These are phyloP conservation scores for Pempheris klunzingeri DNA, from an alignment of 2,797 vertebrate species.

Conservation along the genomic window DNA sequence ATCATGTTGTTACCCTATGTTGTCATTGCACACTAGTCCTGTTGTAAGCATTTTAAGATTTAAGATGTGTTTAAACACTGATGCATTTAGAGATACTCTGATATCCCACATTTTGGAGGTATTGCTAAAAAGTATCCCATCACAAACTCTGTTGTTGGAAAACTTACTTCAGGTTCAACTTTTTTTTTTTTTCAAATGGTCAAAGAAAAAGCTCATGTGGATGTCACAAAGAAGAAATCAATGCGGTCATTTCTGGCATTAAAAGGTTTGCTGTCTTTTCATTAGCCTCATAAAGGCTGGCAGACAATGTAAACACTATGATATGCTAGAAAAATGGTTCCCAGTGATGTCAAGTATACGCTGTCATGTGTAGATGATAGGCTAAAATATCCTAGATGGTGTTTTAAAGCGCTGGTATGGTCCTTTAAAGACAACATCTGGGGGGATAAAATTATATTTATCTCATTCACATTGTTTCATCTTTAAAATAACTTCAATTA, in stretches of 20 bases:
- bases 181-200: no score
- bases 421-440: slow-evolving; percentile 7
- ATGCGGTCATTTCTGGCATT: not conserved
- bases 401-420: not conserved
- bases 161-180: not conserved
- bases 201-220: not conserved
- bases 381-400: slow-evolving; percentile 4
- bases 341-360: not conserved
- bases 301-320: no score
- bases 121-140: not conserved
- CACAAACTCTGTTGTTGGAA: not conserved
- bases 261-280: not conserved
- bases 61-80: not conserved
- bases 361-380: not conserved
- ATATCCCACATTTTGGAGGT: not conserved
- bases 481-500: slow-evolving; percentile 54
- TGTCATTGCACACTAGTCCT: not conserved
- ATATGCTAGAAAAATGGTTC: no score
- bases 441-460: slow-evolving; percentile 16
- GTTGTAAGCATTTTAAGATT: not conserved
- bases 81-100: not conserved
- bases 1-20: not conserved
- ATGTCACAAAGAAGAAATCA: not conserved
- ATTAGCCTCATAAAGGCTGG: no score
- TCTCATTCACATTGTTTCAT: not conserved